Conservation (phyloP, 1,140 invertebrate genomes). For the Brachionus calyciflorus region DNA sequence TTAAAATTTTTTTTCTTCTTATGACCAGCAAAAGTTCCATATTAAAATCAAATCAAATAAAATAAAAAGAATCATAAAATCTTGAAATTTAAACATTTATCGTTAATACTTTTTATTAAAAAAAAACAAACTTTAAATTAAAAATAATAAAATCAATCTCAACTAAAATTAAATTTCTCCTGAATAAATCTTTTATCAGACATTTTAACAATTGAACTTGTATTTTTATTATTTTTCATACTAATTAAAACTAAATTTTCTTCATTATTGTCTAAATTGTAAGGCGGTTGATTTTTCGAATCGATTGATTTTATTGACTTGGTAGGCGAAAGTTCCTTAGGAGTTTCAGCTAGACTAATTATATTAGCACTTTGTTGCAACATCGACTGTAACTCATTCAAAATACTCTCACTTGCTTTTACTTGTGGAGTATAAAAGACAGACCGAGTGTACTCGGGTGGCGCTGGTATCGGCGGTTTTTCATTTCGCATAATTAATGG, state of each 20-base stretch:
- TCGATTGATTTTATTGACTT: slow-evolving; percentile 1
- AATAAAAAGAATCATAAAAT: too few species aligned
- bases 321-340: neutral
- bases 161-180: neutral
- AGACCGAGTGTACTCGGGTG: slow-evolving; percentile 4
- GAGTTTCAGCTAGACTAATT: slow-evolving; percentile 15
- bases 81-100: too few species aligned
- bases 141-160: neutral
- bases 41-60: too few species aligned
- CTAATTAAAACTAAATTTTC: slow-evolving; percentile 3
- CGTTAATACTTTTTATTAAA: too few species aligned
- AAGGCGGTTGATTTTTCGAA: neutral
- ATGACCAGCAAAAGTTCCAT: too few species aligned
- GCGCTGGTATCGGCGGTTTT: slow-evolving; percentile 22
- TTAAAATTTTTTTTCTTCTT: too few species aligned
- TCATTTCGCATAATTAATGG: slow-evolving; percentile 29
- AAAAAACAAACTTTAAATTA: neutral
- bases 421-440: neutral
- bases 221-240: slow-evolving; percentile 3
- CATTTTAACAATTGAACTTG: neutral
- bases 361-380: slow-evolving; percentile 36
- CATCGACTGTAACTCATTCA: slow-evolving; percentile 36
- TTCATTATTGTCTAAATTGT: neutral
- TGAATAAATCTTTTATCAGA: slow-evolving; percentile 22
- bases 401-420: slow-evolving; percentile 22